Base-by-base conservation (phyloP, 2,888 invertebrate genomes). In the Amphimallon solstitiale region DNA sequence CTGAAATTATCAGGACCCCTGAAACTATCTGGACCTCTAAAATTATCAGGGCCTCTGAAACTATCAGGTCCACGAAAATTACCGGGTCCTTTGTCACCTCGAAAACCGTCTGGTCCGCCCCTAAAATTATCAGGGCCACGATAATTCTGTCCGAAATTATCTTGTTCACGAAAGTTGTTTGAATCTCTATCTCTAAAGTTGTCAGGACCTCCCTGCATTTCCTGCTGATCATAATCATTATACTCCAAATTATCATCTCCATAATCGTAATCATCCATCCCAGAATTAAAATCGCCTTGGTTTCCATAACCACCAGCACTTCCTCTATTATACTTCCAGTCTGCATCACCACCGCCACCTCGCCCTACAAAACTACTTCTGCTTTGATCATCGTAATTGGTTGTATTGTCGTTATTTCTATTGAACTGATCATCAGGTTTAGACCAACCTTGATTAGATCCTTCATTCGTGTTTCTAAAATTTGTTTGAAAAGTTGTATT, bases 381-480 rank as follows among this genome's bases (percentile, higher is more conserved):
- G 40, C 79, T 79, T 62, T 80, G 79, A 66, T 80, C 80, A 64
- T 79, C 79, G 67, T 78, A 77, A 70, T 79, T 79, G 64, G 75
- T 76, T 1, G 77, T 74, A 6, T 66, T 59, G 23, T 70, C 69
- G n/a, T 67, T 67, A 15, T 15, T 17, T 14, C 23, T 35, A 43
- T 43, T 43, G 3, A 14, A 29, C 2, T 23, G 14, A 1, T 59
- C 56, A 9, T 71, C 61, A 45, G 70, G 70, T 51, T 68, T 70
- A 21, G 68, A 45, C 52, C 66, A 52, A 61, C 66, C 71, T 10
- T 69, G 70, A 54, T 67, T 72, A 7, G 74, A 70, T 52, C 64
- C 65, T 17, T 77, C 73, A 14, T 54, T 63, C 3, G 9, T 12
- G 48, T 43, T 56, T 40, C 21, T 45, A 29, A 45, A 43, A 10